Evolutionary conservation across 2,113 vertebrate genomes (phyloP).

Genomic region (Pluvianellus socialis): DNA sequence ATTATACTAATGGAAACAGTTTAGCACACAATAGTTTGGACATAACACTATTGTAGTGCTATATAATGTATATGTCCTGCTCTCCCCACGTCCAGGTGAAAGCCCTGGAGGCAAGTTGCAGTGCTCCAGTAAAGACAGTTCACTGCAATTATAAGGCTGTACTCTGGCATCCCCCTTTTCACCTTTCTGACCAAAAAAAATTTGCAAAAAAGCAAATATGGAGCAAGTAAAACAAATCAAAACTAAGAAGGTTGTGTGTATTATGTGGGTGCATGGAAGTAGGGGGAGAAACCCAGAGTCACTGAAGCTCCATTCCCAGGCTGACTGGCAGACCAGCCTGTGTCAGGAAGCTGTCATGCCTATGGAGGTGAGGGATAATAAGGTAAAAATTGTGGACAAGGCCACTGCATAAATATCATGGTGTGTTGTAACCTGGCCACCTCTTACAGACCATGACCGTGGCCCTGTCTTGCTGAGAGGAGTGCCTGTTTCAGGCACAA

Average conservation of each 20-base stretch:
- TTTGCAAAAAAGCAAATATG: background rate
- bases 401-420: background rate
- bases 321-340: background rate
- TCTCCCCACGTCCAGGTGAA: background rate
- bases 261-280: background rate
- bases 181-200: background rate
- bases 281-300: background rate
- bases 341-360: background rate
- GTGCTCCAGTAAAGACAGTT: background rate
- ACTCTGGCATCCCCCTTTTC: background rate
- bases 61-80: background rate
- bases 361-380: background rate
- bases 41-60: background rate
- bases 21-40: background rate
- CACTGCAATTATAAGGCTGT: background rate
- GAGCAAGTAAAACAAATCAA: background rate
- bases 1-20: background rate
- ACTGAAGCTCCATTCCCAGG: background rate
- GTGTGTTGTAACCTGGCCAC: background rate
- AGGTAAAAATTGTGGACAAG: background rate
- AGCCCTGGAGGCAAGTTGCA: background rate
- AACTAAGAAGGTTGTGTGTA: background rate
- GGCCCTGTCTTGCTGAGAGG: background rate
- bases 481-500: rapidly evolving
- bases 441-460: background rate